phyloP scores from a whole-genome alignment of 2,888 invertebrate species.

The Aphodius granarius region DNA sequence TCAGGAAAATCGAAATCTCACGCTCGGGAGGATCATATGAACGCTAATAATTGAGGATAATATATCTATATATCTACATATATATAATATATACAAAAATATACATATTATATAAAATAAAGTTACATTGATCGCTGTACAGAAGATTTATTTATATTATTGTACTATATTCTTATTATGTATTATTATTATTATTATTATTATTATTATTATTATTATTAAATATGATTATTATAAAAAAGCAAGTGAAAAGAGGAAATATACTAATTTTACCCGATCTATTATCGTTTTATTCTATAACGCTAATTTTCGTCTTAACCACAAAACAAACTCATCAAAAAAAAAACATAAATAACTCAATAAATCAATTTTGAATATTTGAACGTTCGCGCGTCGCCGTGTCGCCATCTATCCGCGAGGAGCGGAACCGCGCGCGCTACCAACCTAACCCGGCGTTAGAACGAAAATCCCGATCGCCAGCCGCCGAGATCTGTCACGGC shows the following conservation, averaged over 20 bases:
- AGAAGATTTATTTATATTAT: background rate
- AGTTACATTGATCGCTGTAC: background rate
- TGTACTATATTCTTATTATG: background rate
- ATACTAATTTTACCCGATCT: background rate
- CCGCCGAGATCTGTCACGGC: background rate
- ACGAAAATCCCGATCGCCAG: background rate
- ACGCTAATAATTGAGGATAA: slow-evolving; percentile 42
- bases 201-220: background rate
- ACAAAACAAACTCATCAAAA: too few relatives aligned
- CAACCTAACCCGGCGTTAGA: background rate
- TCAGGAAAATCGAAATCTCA: slow-evolving; percentile 46
- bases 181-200: background rate
- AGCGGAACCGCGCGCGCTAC: background rate
- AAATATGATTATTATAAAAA: background rate
- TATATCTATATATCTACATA: background rate
- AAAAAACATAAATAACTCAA: too few relatives aligned
- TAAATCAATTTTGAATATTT: too few relatives aligned
- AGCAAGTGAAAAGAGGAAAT: background rate
- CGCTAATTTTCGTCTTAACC: background rate
- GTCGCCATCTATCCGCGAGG: background rate
- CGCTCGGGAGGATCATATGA: slow-evolving; percentile 31
- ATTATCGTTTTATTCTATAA: background rate
- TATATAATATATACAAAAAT: slow-evolving; percentile 27
- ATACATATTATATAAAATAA: slow-evolving; percentile 14
- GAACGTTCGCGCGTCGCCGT: too few relatives aligned